phyloP scores from a whole-genome alignment of 1,140 invertebrate species.

The Ridgeia piscesae region DNA sequence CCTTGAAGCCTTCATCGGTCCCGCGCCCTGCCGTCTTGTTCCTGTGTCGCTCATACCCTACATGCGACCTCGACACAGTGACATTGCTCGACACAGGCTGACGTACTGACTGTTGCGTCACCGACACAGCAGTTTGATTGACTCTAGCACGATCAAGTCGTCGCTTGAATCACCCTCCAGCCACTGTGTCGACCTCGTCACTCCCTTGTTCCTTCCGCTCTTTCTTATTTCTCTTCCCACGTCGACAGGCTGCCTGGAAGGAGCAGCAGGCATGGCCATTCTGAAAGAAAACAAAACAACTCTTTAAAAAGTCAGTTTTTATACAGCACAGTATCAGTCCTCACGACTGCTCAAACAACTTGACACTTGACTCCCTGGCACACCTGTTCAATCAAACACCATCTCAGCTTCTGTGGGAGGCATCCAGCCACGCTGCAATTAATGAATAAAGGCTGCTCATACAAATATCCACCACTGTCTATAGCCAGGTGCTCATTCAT shows the following conservation, averaged over 20 bases:
- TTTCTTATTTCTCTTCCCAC: background rate
- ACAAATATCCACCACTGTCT: too few species aligned
- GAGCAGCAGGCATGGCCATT: constrained; percentile 46
- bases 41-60: background rate
- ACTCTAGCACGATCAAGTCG: background rate
- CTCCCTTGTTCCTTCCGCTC: background rate
- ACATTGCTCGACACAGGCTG: background rate
- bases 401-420: too few species aligned
- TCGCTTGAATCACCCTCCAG: background rate
- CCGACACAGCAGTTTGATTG: background rate
- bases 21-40: background rate
- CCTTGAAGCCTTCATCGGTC: background rate
- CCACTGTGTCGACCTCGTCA: background rate
- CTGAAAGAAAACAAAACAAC: constrained; percentile 32
- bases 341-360: too few species aligned
- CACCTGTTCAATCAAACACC: too few species aligned
- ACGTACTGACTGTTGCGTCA: background rate
- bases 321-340: too few species aligned
- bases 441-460: too few species aligned
- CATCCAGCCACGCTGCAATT: too few species aligned
- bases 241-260: constrained; percentile 22
- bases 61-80: background rate
- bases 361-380: too few species aligned
- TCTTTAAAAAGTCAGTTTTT: too few species aligned
- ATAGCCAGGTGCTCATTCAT: too few species aligned